Base-by-base conservation (phyloP, 2,797 vertebrate genomes). In the Eutrigla gurnardus region DNA sequence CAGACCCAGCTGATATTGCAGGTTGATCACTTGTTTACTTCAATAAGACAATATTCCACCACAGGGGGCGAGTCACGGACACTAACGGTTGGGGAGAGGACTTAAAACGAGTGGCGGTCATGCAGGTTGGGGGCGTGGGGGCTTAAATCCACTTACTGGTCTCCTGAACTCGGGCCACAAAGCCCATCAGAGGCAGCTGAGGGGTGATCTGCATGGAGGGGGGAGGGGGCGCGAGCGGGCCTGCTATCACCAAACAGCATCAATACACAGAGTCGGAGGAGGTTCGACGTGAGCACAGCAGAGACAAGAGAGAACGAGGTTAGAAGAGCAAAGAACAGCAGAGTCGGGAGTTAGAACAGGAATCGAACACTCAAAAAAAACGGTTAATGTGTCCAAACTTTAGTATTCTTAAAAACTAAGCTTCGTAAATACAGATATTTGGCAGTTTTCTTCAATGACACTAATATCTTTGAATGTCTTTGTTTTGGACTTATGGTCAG, bases 101-200 rank as follows among this genome's bases (percentile, higher is more conserved):
- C 33, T 55, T 3, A 3, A 37, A 35, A 49, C 18, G 4, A 43
- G 18, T 10, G 36, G 40, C 0, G 49, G 18, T 75, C 87, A 87
- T 83, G 89, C 83, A 88, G 72, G 69, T 39, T 57, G 60, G 78
- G 74, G 73, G 42, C 14, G 45, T 40, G 55, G 75, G 81, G 80
- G 81, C 82, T 83, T 59, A 82, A 86, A 74, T 58, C 79, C 83
- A 99, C 98, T 99, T 98, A 99, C 98, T 99, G 89, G 97, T 99
- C 96, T 99, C 98, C 96, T 99, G 98, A 93, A 99, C 98, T 89
- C 98, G 96, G 94, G 98, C 98, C 95, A 98, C 98, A 96, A 99
- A 99, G 95, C 98, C 98, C 97, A 99, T 98, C 94, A 99, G 95
- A 36, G 98, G 98, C 91, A 99, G 97, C 96, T 99, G 98, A 81